Evolutionary conservation across 2,113 vertebrate species (phyloP).

Genomic region (Psilopogon haemacephalus): DNA sequence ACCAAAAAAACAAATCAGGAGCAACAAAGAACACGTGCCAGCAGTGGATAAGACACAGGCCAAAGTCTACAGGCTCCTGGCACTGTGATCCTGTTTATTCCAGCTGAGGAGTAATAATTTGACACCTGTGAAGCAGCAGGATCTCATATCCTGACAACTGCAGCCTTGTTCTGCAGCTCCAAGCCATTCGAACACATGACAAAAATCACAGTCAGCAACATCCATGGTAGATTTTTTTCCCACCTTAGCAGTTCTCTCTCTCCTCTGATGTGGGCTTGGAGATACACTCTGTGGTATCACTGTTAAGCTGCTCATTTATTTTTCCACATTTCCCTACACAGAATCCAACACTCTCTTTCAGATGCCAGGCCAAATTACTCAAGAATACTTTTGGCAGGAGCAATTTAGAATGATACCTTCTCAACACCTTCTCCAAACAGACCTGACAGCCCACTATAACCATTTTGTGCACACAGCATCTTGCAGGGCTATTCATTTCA

Average conservation of each 20-base stretch:
- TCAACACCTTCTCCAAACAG: conserved; percentile 81
- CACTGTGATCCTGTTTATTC: conserved; percentile 71
- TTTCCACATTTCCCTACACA: conserved; percentile 76
- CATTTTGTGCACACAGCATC: neutral
- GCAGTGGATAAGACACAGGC: conserved; percentile 76
- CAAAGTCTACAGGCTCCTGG: conserved; percentile 81
- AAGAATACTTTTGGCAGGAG: conserved; percentile 81
- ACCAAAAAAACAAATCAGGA: neutral
- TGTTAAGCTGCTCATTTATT: conserved; percentile 81
- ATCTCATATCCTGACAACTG: conserved; percentile 79
- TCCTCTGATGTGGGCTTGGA: conserved; percentile 81
- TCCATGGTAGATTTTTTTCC: conserved; percentile 76
- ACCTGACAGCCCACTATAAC: conserved; percentile 51
- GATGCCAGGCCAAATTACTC: conserved; percentile 79
- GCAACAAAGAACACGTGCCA: conserved; percentile 69
- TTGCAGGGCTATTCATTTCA: conserved; percentile 28
- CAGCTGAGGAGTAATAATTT: conserved; percentile 87
- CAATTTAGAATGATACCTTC: conserved; percentile 80
- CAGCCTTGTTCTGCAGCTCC: conserved; percentile 80
- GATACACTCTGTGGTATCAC: conserved; percentile 82
- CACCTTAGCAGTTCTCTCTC: conserved; percentile 75
- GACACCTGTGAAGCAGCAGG: conserved; percentile 83
- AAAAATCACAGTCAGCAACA: conserved; percentile 86
- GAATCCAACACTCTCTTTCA: conserved; percentile 81
- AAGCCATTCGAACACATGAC: conserved; percentile 77